A percentile compares a stretch with the other conserved stretches of the same genome.
Evolutionary conservation across 37 sponge, comb jelly and placozoan species (phyloP).

Genomic region (Hormiphora californensis): DNA sequence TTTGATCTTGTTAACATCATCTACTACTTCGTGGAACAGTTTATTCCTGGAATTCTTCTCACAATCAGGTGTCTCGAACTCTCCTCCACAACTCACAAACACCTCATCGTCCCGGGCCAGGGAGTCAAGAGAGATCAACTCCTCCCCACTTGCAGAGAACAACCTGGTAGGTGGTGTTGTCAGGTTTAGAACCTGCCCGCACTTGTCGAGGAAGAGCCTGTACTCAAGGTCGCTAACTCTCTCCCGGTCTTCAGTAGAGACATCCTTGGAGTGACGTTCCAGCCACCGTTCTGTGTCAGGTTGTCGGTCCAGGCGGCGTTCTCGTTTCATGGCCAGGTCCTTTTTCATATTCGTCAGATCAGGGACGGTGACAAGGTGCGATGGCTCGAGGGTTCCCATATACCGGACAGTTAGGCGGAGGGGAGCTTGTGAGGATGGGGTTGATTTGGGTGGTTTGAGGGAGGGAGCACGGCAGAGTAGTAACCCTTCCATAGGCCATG

Average conservation of each 20-base stretch:
- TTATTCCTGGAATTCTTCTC: conserved; percentile 24
- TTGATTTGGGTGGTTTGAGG: neutral
- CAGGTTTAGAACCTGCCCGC: neutral
- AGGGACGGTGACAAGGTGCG: neutral
- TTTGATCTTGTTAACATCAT: conserved; percentile 21
- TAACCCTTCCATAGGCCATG: conserved; percentile 32
- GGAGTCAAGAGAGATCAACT: conserved; percentile 22
- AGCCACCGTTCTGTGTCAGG: conserved; percentile 47
- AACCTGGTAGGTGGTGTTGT: neutral
- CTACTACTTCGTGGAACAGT: neutral
- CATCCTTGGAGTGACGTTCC: conserved; percentile 4
- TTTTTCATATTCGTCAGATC: conserved; percentile 52
- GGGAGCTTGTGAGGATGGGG: neutral
- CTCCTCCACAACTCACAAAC: conserved; percentile 26
- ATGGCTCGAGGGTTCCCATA: conserved; percentile 1
- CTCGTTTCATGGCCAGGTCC: conserved; percentile 36
- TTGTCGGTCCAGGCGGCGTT: neutral
- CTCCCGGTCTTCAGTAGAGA: neutral
- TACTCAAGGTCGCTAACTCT: conserved; percentile 20
- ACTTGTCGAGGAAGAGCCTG: conserved; percentile 52
- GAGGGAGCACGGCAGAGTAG: neutral
- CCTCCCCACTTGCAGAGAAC: neutral
- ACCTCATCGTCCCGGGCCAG: conserved; percentile 16
- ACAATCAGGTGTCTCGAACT: neutral
- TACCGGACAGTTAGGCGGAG: conserved; percentile 15